phyloP scores from a whole-genome alignment of 2,113 vertebrate genomes.

The Brachirus orientalis region DNA sequence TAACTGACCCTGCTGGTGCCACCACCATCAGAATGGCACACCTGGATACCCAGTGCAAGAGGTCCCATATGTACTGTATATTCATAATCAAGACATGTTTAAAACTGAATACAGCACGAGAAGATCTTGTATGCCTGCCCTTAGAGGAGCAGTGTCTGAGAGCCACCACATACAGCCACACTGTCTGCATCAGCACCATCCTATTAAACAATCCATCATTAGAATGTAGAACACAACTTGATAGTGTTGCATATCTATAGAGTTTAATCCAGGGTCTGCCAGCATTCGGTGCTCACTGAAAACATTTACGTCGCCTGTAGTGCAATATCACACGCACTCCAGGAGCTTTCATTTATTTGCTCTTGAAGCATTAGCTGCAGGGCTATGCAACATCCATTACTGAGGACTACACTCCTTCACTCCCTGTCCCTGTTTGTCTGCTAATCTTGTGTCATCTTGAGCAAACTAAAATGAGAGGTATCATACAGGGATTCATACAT shows the following conservation, averaged over 20 bases:
- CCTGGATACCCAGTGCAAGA: constrained; percentile 29
- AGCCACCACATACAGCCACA: neutral
- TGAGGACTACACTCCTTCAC: constrained; percentile 18
- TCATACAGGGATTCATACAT: constrained; percentile 7
- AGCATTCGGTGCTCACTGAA: constrained; percentile 38
- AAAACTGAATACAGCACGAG: constrained; percentile 57
- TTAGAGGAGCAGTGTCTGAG: constrained; percentile 31
- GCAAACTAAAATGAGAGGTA: constrained; percentile 29
- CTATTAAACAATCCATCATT: constrained; percentile 58
- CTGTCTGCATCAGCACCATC: constrained; percentile 18
- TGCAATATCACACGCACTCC: constrained; percentile 46
- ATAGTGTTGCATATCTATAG: constrained; percentile 44
- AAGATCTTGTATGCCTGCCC: constrained; percentile 34
- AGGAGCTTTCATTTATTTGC: constrained; percentile 61
- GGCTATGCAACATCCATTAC: constrained; percentile 51
- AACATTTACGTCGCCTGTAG: constrained; percentile 41
- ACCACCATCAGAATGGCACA: neutral
- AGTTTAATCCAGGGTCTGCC: constrained; percentile 46
- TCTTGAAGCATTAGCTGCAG: constrained; percentile 53
- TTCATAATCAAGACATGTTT: constrained; percentile 68
- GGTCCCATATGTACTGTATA: constrained; percentile 36
- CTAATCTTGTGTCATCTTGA: constrained; percentile 33
- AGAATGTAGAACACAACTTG: constrained; percentile 53
- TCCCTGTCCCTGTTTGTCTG: constrained; percentile 2
- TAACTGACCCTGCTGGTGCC: constrained; percentile 4